These are phyloP conservation scores for Ichneumoninae sp. DNA, from an alignment of 2,888 invertebrate genomes.

Conservation along the genomic window DNA sequence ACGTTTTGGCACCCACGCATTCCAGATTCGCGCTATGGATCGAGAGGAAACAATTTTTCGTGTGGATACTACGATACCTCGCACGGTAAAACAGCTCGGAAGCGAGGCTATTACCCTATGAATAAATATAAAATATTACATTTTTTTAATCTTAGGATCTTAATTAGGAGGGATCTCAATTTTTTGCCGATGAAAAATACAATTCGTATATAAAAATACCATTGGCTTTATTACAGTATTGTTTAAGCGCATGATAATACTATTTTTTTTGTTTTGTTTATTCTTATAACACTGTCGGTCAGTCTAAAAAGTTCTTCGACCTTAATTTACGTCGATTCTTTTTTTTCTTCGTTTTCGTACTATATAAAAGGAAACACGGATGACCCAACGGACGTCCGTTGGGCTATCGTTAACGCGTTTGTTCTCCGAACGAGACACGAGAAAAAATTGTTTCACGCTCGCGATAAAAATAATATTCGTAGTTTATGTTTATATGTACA, in stretches of 20 bases:
- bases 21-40: not conserved
- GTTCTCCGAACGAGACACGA: slow-evolving; percentile 21
- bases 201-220: slow-evolving; percentile 75
- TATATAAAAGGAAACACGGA: slow-evolving; percentile 35
- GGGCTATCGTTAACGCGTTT: slow-evolving; percentile 20
- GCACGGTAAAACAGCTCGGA: slow-evolving; percentile 24
- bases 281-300: slow-evolving; percentile 71
- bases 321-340: slow-evolving; percentile 42
- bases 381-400: slow-evolving; percentile 20
- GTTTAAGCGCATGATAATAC: slow-evolving; percentile 75
- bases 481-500: too few relatives aligned
- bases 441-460: slow-evolving; percentile 37
- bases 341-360: slow-evolving; percentile 5
- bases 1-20: slow-evolving; percentile 40
- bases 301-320: slow-evolving; percentile 72
- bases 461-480: slow-evolving; percentile 25
- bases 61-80: slow-evolving; percentile 10
- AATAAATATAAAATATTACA: not conserved
- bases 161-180: not conserved
- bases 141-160: too few relatives aligned
- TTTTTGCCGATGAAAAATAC: slow-evolving; percentile 12
- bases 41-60: not conserved
- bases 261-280: slow-evolving; percentile 58
- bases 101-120: too few relatives aligned
- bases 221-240: slow-evolving; percentile 73